phyloP scores from a whole-genome alignment of 1,140 invertebrate genomes.

The Pararge aegeria region DNA sequence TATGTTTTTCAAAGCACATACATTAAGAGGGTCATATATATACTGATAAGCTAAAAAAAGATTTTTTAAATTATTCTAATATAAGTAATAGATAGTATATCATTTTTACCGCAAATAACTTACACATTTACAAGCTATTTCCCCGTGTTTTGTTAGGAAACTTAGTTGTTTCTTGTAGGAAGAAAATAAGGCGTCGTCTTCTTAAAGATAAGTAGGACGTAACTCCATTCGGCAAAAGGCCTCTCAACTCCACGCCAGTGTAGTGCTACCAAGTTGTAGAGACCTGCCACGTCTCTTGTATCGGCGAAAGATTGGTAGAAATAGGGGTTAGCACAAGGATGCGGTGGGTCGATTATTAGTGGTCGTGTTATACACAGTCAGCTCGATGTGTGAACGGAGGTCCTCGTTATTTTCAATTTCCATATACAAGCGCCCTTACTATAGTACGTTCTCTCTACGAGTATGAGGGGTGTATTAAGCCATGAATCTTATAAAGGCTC shows the following conservation, averaged over 20 bases:
- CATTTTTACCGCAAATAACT: constrained; percentile 14
- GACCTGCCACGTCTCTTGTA: constrained; percentile 53
- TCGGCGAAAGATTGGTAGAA: constrained; percentile 47
- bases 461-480: constrained; percentile 72
- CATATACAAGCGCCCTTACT: constrained; percentile 68
- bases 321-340: constrained; percentile 52
- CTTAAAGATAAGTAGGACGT: constrained; percentile 75
- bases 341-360: constrained; percentile 53
- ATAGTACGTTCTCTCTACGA: constrained; percentile 59
- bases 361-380: constrained; percentile 57
- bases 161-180: constrained; percentile 54
- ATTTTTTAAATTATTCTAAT: no score
- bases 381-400: constrained; percentile 66
- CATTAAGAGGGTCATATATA: no score
- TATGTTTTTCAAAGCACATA: no score
- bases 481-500: constrained; percentile 73
- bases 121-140: constrained; percentile 43
- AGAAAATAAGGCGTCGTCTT: constrained; percentile 70
- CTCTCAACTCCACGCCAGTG: constrained; percentile 60
- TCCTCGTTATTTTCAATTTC: constrained; percentile 78
- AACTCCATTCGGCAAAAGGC: constrained; percentile 74
- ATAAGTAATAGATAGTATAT: background rate
- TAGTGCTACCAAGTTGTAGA: constrained; percentile 55
- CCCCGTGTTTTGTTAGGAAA: constrained; percentile 51
- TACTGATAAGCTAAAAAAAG: no score